Evolutionary conservation across 2,888 invertebrate species (phyloP).

Genomic region (Conomelus anceps): DNA sequence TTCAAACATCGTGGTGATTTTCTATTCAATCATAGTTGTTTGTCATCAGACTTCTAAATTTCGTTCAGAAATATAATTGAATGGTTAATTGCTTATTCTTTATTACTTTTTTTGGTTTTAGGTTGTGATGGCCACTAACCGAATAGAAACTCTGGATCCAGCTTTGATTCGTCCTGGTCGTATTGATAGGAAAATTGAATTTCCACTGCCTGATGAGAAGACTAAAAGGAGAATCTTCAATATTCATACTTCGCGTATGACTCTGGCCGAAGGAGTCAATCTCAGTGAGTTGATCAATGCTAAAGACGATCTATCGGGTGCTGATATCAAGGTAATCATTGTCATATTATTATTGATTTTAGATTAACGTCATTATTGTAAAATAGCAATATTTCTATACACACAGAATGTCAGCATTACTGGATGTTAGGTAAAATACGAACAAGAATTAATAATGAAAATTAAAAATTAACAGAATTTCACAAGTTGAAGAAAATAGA

Average conservation of each 20-base stretch:
- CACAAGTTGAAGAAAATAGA: too few relatives aligned
- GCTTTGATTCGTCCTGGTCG: slow-evolving; percentile 97
- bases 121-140: slow-evolving; percentile 95
- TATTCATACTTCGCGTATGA: slow-evolving; percentile 99
- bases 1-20: too few relatives aligned
- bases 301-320: slow-evolving; percentile 98
- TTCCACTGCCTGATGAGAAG: slow-evolving; percentile 97
- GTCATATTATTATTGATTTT: not conserved
- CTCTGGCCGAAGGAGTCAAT: slow-evolving; percentile 92
- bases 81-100: too few relatives aligned
- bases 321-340: slow-evolving; percentile 73
- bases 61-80: too few relatives aligned
- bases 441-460: too few relatives aligned
- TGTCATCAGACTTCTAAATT: too few relatives aligned
- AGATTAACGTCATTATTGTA: too few relatives aligned
- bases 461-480: too few relatives aligned
- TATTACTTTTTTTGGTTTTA: slow-evolving; percentile 37
- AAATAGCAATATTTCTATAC: too few relatives aligned
- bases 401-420: too few relatives aligned
- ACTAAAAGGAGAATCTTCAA: slow-evolving; percentile 94
- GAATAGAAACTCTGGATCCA: slow-evolving; percentile 97
- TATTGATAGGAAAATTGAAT: slow-evolving; percentile 99
- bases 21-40: too few relatives aligned
- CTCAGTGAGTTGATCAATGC: slow-evolving; percentile 97
- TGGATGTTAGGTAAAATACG: too few relatives aligned